phyloP scores from a whole-genome alignment of 2,113 vertebrate genomes.

The Mesoclemmys tuberculata region DNA sequence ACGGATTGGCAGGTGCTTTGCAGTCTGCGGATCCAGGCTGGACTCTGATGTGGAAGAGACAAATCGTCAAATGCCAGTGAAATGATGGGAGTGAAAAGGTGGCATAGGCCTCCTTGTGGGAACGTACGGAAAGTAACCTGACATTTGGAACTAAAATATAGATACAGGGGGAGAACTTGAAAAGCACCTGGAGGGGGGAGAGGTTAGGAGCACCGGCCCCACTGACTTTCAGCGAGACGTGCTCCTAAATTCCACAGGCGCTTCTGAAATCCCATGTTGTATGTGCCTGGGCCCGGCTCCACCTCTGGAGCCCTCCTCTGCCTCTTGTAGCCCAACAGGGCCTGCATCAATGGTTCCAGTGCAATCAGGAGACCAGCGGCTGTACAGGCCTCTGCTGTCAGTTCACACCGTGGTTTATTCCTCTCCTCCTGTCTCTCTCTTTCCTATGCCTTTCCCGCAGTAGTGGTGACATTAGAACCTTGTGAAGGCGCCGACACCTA shows the following conservation, averaged over 20 bases:
- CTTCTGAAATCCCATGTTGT: not conserved
- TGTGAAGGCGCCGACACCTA: conserved; percentile 96
- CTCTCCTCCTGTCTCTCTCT: not conserved
- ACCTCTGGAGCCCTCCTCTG: not conserved
- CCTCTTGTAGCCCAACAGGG: not conserved
- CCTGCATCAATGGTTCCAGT: not conserved
- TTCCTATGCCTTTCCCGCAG: not conserved
- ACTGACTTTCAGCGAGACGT: not conserved
- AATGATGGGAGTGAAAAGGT: not conserved
- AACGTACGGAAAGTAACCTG: not conserved
- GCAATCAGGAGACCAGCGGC: not conserved
- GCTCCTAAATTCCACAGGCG: not conserved
- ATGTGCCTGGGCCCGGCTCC: not conserved
- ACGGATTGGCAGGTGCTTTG: not conserved
- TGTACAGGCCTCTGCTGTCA: not conserved
- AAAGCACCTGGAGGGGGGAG: not conserved
- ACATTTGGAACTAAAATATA: not conserved
- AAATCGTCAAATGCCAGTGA: not conserved
- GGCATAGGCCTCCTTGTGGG: not conserved
- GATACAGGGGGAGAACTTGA: not conserved
- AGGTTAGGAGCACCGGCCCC: not conserved
- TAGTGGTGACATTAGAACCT: conserved; percentile 92
- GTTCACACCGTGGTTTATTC: not conserved
- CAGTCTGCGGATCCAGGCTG: not conserved
- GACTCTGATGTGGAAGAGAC: not conserved